Evolutionary conservation across 30 jellyfish, hydroid and myxozoan genomes (phyloP).

Genomic region (Catostylus mosaicus): DNA sequence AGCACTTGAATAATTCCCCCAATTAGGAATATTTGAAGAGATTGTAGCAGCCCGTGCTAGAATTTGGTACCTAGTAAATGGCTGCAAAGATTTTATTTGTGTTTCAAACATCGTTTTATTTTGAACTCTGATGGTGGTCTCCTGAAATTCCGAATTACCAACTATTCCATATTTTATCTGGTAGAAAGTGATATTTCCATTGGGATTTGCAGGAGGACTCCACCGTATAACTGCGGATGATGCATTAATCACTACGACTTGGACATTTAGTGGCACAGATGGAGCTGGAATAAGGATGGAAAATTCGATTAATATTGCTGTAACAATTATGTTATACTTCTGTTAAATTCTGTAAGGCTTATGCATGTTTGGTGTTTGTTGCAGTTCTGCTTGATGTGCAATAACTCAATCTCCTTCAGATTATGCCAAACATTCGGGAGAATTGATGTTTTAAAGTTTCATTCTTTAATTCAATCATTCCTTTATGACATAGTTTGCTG

Average conservation of each 20-base stretch:
- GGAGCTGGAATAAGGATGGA: constrained; percentile 34
- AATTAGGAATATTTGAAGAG: background rate
- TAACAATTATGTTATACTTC: too few species aligned
- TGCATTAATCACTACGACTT: background rate
- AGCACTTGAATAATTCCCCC: constrained; percentile 51
- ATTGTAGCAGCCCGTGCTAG: constrained; percentile 57
- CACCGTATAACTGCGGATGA: constrained; percentile 25
- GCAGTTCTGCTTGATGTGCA: too few species aligned
- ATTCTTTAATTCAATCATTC: too few species aligned
- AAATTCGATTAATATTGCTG: too few species aligned
- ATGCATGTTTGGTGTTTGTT: too few species aligned
- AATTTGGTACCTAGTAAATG: constrained; percentile 36
- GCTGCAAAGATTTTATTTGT: background rate
- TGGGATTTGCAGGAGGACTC: constrained; percentile 19
- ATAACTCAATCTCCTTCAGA: too few species aligned
- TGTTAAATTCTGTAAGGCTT: too few species aligned
- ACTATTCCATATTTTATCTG: constrained; percentile 31
- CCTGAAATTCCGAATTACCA: background rate
- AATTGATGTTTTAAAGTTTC: too few species aligned
- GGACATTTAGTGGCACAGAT: constrained; percentile 36
- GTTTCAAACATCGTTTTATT: background rate
- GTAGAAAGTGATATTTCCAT: constrained; percentile 31
- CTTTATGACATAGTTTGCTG: too few species aligned
- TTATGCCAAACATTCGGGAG: too few species aligned
- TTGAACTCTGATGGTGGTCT: background rate